Evolutionary conservation across 2,113 vertebrate species (phyloP), one percentile per base, ranked within the genome.

Genomic region (Tauraco erythrolophus): DNA sequence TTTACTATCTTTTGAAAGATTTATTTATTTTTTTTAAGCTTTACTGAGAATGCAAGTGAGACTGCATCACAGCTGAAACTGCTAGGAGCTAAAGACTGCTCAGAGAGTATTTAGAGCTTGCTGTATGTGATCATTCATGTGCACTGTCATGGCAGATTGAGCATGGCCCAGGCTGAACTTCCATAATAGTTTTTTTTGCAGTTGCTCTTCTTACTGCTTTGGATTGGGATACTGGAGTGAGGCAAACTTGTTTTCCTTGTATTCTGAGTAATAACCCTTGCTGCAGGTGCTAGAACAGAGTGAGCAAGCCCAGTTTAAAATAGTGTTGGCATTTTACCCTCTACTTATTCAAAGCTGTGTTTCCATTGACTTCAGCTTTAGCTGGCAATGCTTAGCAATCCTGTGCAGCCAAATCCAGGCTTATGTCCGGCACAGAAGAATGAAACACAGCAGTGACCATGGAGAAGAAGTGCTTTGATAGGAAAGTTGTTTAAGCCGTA

Each of bases 351-450:
- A 84, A 77, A 91, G 39, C 69, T 57, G 11, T 78, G 61, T 57
- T 85, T 75, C 91, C 77, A 60, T 53, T 89, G 69, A 87, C 87
- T 96, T 94, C 69, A 78, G 74, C 89, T 87, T 75, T 82, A 22
- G 8, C 28, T 93, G 77, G 89, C 81, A 92, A 28, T 45, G 48
- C 37, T 88, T 51, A 45, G 30, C 57, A 68, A 18, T 61, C 28
- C 57, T 72, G 57, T 41, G 66, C 65, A 79, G 70, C 61, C 53
- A 79, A 89, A 79, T 71, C 53, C 84, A 90, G 62, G 54, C 43
- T 89, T 76, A 13, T 68, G 56, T 53, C 4, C 10, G 68, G 45
- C 71, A 37, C 56, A 69, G 65, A 78, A 93, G 85, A 84, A 45
- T 39, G 61, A 77, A 88, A 48, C 31, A 19, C 33, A 61, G 50